Conservation (phyloP, 1,140 invertebrate genomes). For the Scaptomyza montana region DNA sequence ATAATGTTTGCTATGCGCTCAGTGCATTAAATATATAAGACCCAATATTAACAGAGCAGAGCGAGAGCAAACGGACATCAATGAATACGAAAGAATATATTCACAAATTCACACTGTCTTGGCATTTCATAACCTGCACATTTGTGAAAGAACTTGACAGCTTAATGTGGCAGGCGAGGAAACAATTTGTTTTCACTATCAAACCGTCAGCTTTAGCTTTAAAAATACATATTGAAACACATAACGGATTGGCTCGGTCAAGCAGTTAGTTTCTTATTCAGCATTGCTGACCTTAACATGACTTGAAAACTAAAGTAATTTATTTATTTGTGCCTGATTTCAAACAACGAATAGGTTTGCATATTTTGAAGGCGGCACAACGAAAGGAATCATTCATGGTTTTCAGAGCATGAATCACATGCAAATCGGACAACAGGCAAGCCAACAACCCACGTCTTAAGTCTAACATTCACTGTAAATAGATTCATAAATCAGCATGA, state of each 20-base stretch:
- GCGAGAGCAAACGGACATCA: constrained; percentile 30
- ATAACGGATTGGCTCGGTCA: constrained; percentile 62
- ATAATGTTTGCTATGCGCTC: constrained; percentile 1
- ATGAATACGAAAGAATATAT: constrained; percentile 17
- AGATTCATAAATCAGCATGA: constrained; percentile 81
- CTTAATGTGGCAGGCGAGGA: constrained; percentile 60
- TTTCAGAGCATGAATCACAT: constrained; percentile 82
- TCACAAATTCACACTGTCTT: background rate
- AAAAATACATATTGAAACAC: constrained; percentile 70
- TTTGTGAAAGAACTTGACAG: constrained; percentile 52
- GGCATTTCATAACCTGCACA: constrained; percentile 24
- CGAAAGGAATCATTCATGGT: constrained; percentile 78
- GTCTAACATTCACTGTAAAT: constrained; percentile 59
- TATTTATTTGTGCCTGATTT: constrained; percentile 48
- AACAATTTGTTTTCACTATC: constrained; percentile 68
- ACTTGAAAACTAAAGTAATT: constrained; percentile 68
- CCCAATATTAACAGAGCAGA: background rate
- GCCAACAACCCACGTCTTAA: constrained; percentile 16
- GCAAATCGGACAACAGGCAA: constrained; percentile 56
- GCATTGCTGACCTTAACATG: constrained; percentile 16
- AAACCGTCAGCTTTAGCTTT: constrained; percentile 60
- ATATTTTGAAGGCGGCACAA: constrained; percentile 44
- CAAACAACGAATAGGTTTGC: constrained; percentile 40
- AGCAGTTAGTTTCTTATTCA: constrained; percentile 29
- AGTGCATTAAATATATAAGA: constrained; percentile 32